Evolutionary conservation across 2,113 vertebrate species (phyloP).

Genomic region (Hippopotamus amphibius): DNA sequence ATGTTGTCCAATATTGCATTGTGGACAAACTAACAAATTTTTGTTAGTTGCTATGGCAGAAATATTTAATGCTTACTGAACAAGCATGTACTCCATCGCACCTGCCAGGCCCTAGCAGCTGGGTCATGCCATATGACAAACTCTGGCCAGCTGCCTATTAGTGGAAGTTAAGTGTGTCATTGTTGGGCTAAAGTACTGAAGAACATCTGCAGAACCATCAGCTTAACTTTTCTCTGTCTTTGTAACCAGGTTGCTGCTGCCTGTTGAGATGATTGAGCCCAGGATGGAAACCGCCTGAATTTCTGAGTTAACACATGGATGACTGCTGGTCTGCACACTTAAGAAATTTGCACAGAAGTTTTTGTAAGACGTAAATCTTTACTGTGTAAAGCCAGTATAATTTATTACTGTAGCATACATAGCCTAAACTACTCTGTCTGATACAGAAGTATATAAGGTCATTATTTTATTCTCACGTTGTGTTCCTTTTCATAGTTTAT

Average conservation of each 20-base stretch:
- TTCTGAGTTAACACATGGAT: background rate
- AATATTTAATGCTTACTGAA: background rate
- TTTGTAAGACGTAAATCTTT: background rate
- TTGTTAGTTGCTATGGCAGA: background rate
- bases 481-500: background rate
- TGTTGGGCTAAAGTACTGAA: background rate
- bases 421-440: background rate
- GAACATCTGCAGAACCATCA: background rate
- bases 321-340: background rate
- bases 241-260: background rate
- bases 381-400: background rate
- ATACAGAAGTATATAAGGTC: background rate
- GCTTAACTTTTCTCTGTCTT: background rate
- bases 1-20: background rate
- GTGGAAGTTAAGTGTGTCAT: background rate
- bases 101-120: background rate
- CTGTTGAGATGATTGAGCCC: background rate
- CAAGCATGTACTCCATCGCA: background rate
- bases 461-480: constrained; percentile 1
- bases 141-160: background rate
- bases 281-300: background rate
- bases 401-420: background rate
- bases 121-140: background rate
- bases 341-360: background rate
- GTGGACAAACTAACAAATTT: background rate